Evolutionary conservation across 2,888 invertebrate species (phyloP), one percentile per base, ranked within the genome.

Genomic region (Hofmannophila pseudospretella): DNA sequence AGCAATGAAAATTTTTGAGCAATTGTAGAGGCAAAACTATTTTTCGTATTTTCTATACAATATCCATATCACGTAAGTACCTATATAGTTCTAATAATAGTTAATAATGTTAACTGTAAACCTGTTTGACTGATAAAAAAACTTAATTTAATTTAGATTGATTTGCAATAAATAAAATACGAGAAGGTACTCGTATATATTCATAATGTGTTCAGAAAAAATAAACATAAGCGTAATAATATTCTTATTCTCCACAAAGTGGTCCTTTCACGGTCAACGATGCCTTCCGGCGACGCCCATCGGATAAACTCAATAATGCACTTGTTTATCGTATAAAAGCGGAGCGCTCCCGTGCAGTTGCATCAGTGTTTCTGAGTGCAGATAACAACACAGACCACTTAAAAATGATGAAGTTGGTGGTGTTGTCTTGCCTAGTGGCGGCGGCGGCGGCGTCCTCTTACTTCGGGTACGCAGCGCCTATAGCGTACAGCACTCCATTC

Each of bases 381-480:
- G 53, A 58, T 51, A 59, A 36, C 71, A 77, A 78, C 79, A 84
- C 84, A 85, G 81, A 80, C 82, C 80, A 70, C 62, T 65, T 47
- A 71, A 80, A 58, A 52, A 87, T 87, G 87, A 66, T 85, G 70
- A 85, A 85, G 64, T 70, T 87, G 87, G 88, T 89, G 86, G 89
- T 89, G 73, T 89, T 91, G 81, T 89, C 88, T 63, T 90, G 90
- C 77, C 65, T 90, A 56, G 52, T 90, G 70, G 89, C 90, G 49
- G 76, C 88, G 49, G 89, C 84, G 50, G 79, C 84, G 42, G 89
- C 90, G 12, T 36, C 38, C 11, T 32, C 20, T 7, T 16, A 3
- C 16, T 35, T 41, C 23, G 58, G 62, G 4, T 57, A 54, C 44
- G 30, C 44, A 29, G 47, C 67, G 3, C 54, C 68, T 3, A 27